Percentiles rank a stretch among this genome's conserved stretches.
These are phyloP conservation scores for Oenanthe melanoleuca DNA, from an alignment of 2,113 vertebrate species.

Conservation along the genomic window DNA sequence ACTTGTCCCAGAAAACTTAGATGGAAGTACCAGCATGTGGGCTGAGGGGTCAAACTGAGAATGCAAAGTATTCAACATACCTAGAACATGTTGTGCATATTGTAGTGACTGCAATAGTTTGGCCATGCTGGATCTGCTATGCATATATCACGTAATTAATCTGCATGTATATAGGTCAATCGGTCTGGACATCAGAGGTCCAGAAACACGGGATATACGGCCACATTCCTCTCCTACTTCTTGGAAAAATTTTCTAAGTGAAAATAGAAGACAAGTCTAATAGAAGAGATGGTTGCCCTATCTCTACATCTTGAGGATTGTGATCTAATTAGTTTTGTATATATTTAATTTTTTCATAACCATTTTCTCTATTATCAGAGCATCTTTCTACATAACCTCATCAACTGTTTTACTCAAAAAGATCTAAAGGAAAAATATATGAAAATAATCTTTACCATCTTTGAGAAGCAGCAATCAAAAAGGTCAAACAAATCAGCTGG, in stretches of 20 bases:
- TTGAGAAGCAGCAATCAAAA: constrained; percentile 15
- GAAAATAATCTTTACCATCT: neutral
- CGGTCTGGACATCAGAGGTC: neutral
- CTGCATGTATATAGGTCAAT: neutral
- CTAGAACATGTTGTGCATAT: neutral
- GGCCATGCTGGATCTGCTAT: neutral
- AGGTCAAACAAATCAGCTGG: constrained; percentile 51
- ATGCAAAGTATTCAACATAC: neutral
- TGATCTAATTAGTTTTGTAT: neutral
- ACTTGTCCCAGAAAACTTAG: neutral
- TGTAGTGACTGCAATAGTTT: neutral
- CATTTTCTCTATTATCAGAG: neutral
- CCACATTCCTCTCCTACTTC: neutral
- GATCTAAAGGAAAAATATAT: neutral
- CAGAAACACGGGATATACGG: neutral
- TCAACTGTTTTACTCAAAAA: neutral
- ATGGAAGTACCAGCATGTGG: neutral
- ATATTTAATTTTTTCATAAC: neutral
- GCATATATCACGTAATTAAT: neutral
- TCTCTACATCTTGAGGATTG: neutral
- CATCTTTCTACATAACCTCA: neutral
- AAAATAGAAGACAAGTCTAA: neutral
- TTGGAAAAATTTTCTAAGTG: neutral
- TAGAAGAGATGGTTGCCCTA: neutral
- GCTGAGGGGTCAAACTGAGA: neutral